Evolutionary conservation across 92 coral and sea anemone genomes (phyloP).

Genomic region (Siderastrea radians): DNA sequence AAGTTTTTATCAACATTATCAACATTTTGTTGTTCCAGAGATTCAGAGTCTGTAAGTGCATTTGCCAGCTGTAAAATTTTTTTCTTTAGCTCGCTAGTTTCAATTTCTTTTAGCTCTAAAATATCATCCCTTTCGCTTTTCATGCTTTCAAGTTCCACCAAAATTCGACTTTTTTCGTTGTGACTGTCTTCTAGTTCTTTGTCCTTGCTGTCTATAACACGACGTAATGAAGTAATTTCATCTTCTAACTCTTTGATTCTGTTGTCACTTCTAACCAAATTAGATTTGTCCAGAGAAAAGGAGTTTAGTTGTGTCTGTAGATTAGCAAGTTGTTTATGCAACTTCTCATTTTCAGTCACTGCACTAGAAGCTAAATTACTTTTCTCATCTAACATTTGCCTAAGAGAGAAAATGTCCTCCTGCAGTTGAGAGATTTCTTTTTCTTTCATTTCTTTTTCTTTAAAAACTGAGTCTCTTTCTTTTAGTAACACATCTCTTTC

Average conservation of each 20-base stretch:
- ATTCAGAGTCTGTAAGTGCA: slow-evolving; percentile 61
- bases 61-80: slow-evolving; percentile 74
- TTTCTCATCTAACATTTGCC: slow-evolving; percentile 59
- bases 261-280: slow-evolving; percentile 63
- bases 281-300: slow-evolving; percentile 40
- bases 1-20: slow-evolving; percentile 79
- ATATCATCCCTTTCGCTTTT: slow-evolving; percentile 74
- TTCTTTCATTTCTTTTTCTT: slow-evolving; percentile 53
- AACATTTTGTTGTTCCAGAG: slow-evolving; percentile 39
- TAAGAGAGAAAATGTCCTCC: slow-evolving; percentile 62
- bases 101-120: slow-evolving; percentile 62
- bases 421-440: slow-evolving; percentile 63
- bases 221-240: slow-evolving; percentile 44
- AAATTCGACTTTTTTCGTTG: slow-evolving; percentile 64
- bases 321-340: slow-evolving; percentile 50
- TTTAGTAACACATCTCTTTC: slow-evolving; percentile 33
- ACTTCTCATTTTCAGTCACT: slow-evolving; percentile 49
- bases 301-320: slow-evolving; percentile 56
- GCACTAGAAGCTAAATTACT: slow-evolving; percentile 35
- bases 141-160: slow-evolving; percentile 69
- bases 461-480: slow-evolving; percentile 41
- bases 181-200: slow-evolving; percentile 52
- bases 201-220: slow-evolving; percentile 32
- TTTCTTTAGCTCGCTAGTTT: slow-evolving; percentile 73
- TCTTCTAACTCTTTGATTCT: slow-evolving; percentile 73